These are phyloP conservation scores for Ataeniobius toweri DNA, from an alignment of 2,797 vertebrate genomes.

Conservation along the genomic window DNA sequence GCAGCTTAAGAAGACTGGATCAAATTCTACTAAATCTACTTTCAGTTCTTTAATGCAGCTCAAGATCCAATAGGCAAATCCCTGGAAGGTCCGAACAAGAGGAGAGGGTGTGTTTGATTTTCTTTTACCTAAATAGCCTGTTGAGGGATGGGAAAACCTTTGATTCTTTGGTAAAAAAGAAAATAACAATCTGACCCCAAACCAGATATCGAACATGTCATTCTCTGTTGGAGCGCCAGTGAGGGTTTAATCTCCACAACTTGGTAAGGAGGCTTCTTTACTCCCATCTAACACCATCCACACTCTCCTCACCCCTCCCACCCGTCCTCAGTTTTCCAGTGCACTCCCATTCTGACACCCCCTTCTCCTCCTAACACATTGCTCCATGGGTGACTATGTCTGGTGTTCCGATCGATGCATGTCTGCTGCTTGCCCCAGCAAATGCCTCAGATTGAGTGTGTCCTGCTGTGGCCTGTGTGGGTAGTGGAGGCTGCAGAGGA, in stretches of 20 bases:
- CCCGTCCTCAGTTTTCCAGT: constrained; percentile 70
- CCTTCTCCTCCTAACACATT: constrained; percentile 76
- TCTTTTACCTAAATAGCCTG: constrained; percentile 43
- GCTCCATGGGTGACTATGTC: constrained; percentile 85
- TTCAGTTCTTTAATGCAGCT: constrained; percentile 51
- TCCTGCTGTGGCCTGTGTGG: constrained; percentile 30
- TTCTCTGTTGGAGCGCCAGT: constrained; percentile 78
- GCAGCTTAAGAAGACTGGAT: constrained; percentile 61
- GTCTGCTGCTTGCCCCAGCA: constrained; percentile 80
- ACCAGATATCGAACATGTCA: constrained; percentile 66
- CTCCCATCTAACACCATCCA: constrained; percentile 89
- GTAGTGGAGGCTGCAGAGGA: constrained; percentile 28
- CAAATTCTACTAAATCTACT: constrained; percentile 43
- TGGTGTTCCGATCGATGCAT: constrained; percentile 83
- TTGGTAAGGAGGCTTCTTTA: constrained; percentile 89
- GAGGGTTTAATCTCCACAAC: constrained; percentile 79
- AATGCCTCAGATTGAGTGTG: constrained; percentile 50
- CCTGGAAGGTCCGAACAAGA: constrained; percentile 36
- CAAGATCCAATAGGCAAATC: constrained; percentile 40
- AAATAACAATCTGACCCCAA: constrained; percentile 56
- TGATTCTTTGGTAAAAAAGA: constrained; percentile 5
- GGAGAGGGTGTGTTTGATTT: constrained; percentile 61
- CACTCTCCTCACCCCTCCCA: constrained; percentile 79
- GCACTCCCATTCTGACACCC: constrained; percentile 82
- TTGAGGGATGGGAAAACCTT: constrained; percentile 49